Percentiles rank a stretch among this genome's conserved stretches.
Evolutionary conservation across 2,797 vertebrate genomes (phyloP).

Genomic region (Threskiornis aethiopicus): DNA sequence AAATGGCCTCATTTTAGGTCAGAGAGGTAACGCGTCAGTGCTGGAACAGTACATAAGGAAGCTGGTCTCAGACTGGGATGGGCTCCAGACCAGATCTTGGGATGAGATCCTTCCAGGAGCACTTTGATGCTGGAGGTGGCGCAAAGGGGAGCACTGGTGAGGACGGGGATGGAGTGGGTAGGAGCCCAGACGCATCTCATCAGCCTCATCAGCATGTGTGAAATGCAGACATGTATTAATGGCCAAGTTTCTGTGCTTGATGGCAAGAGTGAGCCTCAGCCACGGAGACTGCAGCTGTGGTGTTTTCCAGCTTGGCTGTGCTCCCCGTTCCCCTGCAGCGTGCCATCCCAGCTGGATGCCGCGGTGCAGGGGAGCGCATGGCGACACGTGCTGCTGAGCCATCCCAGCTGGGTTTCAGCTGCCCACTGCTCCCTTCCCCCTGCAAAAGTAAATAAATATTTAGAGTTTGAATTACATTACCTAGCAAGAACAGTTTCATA

Average conservation of each 20-base stretch:
- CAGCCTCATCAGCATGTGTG: too few species aligned
- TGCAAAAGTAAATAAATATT: background rate
- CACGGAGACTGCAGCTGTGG: background rate
- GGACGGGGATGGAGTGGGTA: background rate
- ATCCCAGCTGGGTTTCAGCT: background rate
- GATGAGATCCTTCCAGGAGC: background rate
- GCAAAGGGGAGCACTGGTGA: background rate
- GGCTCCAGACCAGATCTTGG: background rate
- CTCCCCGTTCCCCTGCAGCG: background rate
- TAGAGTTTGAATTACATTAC: background rate
- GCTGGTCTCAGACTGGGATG: background rate
- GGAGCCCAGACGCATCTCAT: background rate
- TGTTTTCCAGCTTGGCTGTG: background rate
- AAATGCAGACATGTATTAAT: background rate
- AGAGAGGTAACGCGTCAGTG: background rate
- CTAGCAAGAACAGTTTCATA: background rate
- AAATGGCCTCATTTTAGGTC: background rate
- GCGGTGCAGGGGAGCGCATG: fast-evolving
- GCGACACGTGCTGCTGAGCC: background rate
- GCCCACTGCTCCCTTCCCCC: background rate
- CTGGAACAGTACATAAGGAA: background rate
- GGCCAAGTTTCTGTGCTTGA: background rate
- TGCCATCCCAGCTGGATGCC: background rate
- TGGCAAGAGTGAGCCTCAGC: background rate
- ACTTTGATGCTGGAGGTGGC: background rate